phyloP scores from a whole-genome alignment of 1,140 invertebrate genomes.

The Whitmania pigra region DNA sequence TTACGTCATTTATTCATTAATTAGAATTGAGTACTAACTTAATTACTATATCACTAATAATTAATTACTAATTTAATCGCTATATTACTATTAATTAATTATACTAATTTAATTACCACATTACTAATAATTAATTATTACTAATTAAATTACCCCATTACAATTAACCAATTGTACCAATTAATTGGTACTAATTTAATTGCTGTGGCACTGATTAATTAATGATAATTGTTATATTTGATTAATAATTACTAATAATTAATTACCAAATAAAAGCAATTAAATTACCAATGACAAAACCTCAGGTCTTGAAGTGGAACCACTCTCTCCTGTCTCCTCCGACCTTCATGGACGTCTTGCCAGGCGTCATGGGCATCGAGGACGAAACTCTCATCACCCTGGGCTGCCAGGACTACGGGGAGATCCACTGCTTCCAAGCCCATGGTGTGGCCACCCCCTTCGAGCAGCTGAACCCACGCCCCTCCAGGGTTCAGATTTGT shows the following conservation, averaged over 20 bases:
- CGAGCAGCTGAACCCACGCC: background rate
- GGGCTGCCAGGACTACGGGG: background rate
- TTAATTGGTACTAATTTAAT: too few relatives aligned
- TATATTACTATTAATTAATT: too few relatives aligned
- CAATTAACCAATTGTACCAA: too few relatives aligned
- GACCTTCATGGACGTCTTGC: background rate
- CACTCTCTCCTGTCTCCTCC: background rate
- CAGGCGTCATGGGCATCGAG: background rate
- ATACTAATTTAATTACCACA: too few relatives aligned
- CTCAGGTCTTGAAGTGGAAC: constrained; percentile 8
- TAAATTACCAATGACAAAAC: background rate
- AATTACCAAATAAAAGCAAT: background rate
- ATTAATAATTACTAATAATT: background rate
- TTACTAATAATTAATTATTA: too few relatives aligned
- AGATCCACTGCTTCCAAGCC: constrained; percentile 7
- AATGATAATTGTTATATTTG: too few relatives aligned
- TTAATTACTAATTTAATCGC: too few relatives aligned
- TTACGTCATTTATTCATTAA: background rate
- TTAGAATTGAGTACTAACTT: too few relatives aligned
- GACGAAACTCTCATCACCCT: background rate
- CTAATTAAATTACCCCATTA: too few relatives aligned
- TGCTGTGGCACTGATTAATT: too few relatives aligned
- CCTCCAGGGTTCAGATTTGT: background rate
- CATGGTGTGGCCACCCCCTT: background rate
- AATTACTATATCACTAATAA: too few relatives aligned